Evolutionary conservation across 2,888 invertebrate species (phyloP).

Genomic region (Harpagoxenus sublaevis): DNA sequence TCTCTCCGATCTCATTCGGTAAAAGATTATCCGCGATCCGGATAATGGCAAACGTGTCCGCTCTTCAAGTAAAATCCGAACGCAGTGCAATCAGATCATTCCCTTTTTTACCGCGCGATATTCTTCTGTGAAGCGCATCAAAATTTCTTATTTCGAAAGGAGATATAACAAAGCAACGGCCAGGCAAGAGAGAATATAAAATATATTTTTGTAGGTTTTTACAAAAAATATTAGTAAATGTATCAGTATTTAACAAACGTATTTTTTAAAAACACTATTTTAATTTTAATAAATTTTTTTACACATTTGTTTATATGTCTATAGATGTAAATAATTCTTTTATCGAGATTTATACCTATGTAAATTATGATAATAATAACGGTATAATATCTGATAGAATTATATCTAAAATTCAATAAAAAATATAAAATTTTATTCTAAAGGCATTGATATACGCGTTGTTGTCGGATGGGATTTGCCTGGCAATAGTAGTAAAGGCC

Average conservation of each 20-base stretch:
- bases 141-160: background rate
- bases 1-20: constrained; percentile 20
- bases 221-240: background rate
- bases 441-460: background rate
- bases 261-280: background rate
- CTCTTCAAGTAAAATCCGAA: constrained; percentile 32
- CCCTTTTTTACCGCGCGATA: constrained; percentile 22
- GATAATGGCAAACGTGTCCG: constrained; percentile 9
- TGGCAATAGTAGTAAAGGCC: constrained; percentile 38
- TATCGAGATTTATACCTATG: background rate
- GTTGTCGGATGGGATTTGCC: constrained; percentile 27
- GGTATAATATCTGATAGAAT: background rate
- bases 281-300: background rate
- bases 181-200: background rate
- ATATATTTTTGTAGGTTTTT: background rate
- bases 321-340: background rate
- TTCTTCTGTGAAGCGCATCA: constrained; percentile 14
- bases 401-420: background rate
- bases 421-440: background rate
- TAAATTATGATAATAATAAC: constrained; percentile 16
- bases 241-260: background rate
- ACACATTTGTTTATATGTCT: background rate
- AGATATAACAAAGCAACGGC: background rate
- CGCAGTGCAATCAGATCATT: background rate
- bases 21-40: constrained; percentile 19